Evolutionary conservation across 92 coral and sea anemone species (phyloP), one percentile per base, ranked within the genome.

Genomic region (Paramuricea clavata): DNA sequence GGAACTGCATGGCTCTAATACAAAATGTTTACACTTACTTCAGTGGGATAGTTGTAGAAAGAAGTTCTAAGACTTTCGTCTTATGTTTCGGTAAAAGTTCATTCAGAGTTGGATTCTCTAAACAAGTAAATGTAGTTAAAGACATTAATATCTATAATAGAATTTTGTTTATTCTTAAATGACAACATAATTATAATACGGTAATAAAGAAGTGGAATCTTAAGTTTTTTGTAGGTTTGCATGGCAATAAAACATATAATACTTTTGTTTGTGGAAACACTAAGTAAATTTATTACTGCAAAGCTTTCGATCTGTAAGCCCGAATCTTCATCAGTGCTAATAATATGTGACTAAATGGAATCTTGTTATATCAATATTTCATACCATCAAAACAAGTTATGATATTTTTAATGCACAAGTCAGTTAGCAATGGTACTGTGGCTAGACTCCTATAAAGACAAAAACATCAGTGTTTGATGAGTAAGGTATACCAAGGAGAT

Each of bases 341-440:
- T n/a, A n/a, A n/a, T n/a, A n/a, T n/a, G n/a, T 39, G 10, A 39
- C 44, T 39, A 39, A 39, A 22, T 21, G 7, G 22, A n/a, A 62
- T 6, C 56, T 50, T 50, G 59, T 57, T 35, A 34, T 49, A n/a
- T 30, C 42, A n/a, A 64, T 74, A 42, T 49, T 59, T 64, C 75
- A 86, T 77, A 94, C 99, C 99, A 87, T 95, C 93, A 91, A 96
- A 96, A 36, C 84, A 89, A 5, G 76, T 81, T 30, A 96, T 98
- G 76, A 96, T 96, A 79, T 96, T 97, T 67, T 93, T 91, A 36
- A 96, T 89, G 79, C 98, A 94, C 42, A 96, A 94, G 47, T 96
- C 99, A 78, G 99, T 96, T n/a, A 96, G 93, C 74, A 96, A 76
- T 28, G 99, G 99, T 71, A 96, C 99, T 33, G 99, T 96, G 25